Evolutionary conservation across 2,113 vertebrate species (phyloP).

Genomic region (Redunca redunca): DNA sequence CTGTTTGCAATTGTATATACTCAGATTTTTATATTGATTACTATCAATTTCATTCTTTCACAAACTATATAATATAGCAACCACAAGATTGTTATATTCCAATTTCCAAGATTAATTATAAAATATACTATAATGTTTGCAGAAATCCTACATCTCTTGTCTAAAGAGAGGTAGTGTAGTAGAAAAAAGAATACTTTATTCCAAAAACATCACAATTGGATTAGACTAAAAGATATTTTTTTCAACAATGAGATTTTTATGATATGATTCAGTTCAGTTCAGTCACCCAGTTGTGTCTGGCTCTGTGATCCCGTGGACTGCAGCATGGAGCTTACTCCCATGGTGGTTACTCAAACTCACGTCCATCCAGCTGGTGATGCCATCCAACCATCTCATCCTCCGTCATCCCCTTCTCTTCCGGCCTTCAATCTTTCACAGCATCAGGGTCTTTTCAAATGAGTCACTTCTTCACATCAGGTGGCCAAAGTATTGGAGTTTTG

Average conservation of each 20-base stretch:
- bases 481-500: neutral
- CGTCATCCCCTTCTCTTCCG: neutral
- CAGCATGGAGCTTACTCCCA: neutral
- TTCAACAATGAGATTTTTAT: neutral
- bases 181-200: neutral
- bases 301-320: neutral
- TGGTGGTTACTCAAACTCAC: neutral
- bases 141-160: neutral
- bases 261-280: neutral
- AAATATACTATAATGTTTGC: neutral
- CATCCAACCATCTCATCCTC: neutral
- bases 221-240: neutral
- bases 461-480: neutral
- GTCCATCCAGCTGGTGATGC: neutral
- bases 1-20: constrained; percentile 54
- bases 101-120: constrained; percentile 39
- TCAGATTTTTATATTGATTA: constrained; percentile 50
- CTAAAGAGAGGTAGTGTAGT: neutral
- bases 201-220: neutral
- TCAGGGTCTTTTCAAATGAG: neutral
- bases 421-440: neutral
- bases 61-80: constrained; percentile 25
- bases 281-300: neutral
- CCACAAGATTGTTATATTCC: neutral
- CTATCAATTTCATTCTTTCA: constrained; percentile 18